phyloP scores from a whole-genome alignment of 2,888 invertebrate species.

The Drosophila meridiana region DNA sequence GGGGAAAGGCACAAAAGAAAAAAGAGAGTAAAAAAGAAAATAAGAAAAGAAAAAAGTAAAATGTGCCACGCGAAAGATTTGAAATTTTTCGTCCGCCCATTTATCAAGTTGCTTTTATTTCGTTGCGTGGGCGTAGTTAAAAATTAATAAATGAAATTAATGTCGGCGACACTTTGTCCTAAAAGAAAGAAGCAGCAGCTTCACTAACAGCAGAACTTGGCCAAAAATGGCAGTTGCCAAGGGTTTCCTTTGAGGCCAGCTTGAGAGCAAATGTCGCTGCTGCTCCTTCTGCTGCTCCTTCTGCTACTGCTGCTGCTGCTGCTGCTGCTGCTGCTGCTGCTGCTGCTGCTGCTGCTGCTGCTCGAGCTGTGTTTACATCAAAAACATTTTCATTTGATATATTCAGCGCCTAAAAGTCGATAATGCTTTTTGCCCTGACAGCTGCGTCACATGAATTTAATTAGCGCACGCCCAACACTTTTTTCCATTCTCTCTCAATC shows the following conservation, averaged over 20 bases:
- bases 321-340: constrained; percentile 2
- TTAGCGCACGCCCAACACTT: constrained; percentile 77
- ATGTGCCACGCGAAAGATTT: constrained; percentile 73
- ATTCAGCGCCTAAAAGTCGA: constrained; percentile 81
- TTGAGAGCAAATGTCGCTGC: constrained; percentile 1
- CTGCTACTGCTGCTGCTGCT: constrained; percentile 1
- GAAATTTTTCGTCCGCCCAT: constrained; percentile 65
- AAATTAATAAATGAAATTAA: constrained; percentile 84
- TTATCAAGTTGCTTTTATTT: constrained; percentile 81
- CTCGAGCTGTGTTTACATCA: constrained; percentile 63
- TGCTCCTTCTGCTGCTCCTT: too few relatives aligned
- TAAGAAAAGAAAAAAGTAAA: constrained; percentile 52
- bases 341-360: constrained; percentile 13
- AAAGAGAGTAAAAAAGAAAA: constrained; percentile 30
- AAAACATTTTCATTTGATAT: constrained; percentile 78
- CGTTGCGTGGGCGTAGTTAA: constrained; percentile 79
- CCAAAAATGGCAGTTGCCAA: constrained; percentile 70
- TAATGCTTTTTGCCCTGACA: constrained; percentile 71
- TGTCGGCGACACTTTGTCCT: constrained; percentile 78
- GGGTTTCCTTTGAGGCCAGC: constrained; percentile 72
- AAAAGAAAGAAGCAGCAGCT: constrained; percentile 17
- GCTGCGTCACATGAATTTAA: constrained; percentile 78
- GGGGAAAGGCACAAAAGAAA: constrained; percentile 48
- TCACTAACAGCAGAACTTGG: constrained; percentile 18
- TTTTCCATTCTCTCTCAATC: constrained; percentile 37